phyloP scores from a whole-genome alignment of 1,140 invertebrate genomes.

The Drosophila azteca region DNA sequence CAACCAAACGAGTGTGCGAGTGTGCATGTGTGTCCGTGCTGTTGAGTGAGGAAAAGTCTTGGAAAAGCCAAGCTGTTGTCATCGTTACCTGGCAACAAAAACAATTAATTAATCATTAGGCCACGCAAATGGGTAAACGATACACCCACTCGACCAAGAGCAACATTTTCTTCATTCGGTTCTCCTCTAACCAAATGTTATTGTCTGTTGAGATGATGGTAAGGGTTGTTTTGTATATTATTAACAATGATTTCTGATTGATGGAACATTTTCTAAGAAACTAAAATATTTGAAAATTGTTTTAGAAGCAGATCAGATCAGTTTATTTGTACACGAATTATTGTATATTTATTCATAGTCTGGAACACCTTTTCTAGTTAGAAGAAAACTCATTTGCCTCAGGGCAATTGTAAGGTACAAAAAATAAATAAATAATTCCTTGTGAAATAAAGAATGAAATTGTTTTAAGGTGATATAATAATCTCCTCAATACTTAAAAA shows the following conservation, averaged over 20 bases:
- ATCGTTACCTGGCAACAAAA: constrained; percentile 36
- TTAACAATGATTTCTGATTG: too few species aligned
- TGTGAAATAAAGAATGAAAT: too few species aligned
- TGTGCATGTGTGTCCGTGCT: constrained; percentile 11
- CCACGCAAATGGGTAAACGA: constrained; percentile 43
- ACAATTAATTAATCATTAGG: constrained; percentile 64
- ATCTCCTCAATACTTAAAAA: too few species aligned
- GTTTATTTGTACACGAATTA: too few species aligned
- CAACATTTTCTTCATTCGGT: background rate
- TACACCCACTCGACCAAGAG: constrained; percentile 12
- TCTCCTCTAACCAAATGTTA: background rate
- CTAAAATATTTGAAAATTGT: too few species aligned
- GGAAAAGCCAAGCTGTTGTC: constrained; percentile 7
- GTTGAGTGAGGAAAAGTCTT: constrained; percentile 15
- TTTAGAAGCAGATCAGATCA: too few species aligned
- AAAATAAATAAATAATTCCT: too few species aligned
- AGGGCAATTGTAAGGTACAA: too few species aligned
- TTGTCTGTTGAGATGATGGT: background rate
- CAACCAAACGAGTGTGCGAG: background rate
- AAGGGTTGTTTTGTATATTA: too few species aligned
- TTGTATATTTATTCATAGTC: background rate
- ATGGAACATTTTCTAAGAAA: too few species aligned
- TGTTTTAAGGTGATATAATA: too few species aligned
- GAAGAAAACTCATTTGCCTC: background rate
- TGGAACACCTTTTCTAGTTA: constrained; percentile 4